phyloP scores from a whole-genome alignment of 2,888 invertebrate species.

The Hecatera dysodea region DNA sequence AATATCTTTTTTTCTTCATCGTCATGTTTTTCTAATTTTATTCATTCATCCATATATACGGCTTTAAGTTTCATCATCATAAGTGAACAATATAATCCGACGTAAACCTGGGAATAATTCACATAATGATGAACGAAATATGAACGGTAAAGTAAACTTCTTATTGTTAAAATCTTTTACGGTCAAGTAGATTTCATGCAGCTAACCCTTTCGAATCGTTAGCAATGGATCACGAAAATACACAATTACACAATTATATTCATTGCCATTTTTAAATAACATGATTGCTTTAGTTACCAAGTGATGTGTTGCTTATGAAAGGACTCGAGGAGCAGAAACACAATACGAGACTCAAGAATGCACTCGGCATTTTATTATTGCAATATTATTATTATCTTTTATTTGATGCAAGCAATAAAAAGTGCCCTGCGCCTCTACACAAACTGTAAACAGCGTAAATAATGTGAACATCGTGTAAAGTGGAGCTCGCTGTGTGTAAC shows the following conservation, averaged over 20 bases:
- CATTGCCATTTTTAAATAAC: slow-evolving; percentile 65
- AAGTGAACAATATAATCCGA: slow-evolving; percentile 40
- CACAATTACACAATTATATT: slow-evolving; percentile 67
- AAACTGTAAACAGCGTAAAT: slow-evolving; percentile 68
- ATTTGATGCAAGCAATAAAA: slow-evolving; percentile 59
- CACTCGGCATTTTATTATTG: slow-evolving; percentile 47
- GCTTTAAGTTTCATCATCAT: slow-evolving; percentile 5
- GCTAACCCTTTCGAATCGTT: slow-evolving; percentile 67
- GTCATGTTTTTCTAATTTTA: slow-evolving; percentile 1
- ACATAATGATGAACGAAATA: slow-evolving; percentile 56
- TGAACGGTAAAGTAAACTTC: slow-evolving; percentile 59
- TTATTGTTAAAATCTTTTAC: slow-evolving; percentile 67
- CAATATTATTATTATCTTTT: slow-evolving; percentile 49
- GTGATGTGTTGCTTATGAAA: slow-evolving; percentile 54
- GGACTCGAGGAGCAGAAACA: slow-evolving; percentile 44
- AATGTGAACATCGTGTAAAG: slow-evolving; percentile 66
- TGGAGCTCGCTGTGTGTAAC: slow-evolving; percentile 70
- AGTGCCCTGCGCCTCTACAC: slow-evolving; percentile 50
- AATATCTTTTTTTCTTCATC: background rate
- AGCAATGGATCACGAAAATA: slow-evolving; percentile 64
- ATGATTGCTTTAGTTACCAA: slow-evolving; percentile 54
- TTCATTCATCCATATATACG: slow-evolving; percentile 6
- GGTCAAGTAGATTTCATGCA: slow-evolving; percentile 70
- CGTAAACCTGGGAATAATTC: slow-evolving; percentile 45
- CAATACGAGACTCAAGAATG: slow-evolving; percentile 47